Conservation (phyloP, 2,888 invertebrate genomes). For the Zygaena filipendulae region DNA sequence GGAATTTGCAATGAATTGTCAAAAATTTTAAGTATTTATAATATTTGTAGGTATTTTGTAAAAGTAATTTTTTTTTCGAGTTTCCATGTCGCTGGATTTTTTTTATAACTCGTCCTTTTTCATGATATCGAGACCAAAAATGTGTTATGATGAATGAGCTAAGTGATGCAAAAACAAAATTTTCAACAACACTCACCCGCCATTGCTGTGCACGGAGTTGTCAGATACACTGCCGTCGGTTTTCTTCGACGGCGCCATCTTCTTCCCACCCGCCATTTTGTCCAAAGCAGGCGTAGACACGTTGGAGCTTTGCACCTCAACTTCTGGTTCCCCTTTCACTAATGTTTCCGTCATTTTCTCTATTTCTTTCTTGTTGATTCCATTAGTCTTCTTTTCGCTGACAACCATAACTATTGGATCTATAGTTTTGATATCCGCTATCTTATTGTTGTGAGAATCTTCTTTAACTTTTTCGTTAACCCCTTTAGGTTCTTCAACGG, state of each 20-base stretch:
- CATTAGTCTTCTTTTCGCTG: constrained; percentile 43
- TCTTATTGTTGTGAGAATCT: constrained; percentile 22
- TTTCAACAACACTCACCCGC: constrained; percentile 49
- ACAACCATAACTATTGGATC: constrained; percentile 54
- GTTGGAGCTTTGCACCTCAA: constrained; percentile 71
- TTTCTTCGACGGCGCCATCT: constrained; percentile 18
- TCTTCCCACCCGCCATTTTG: constrained; percentile 30
- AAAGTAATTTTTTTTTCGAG: too few relatives aligned
- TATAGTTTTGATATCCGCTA: constrained; percentile 26
- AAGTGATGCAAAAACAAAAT: too few relatives aligned
- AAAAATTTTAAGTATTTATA: too few relatives aligned
- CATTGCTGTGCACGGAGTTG: constrained; percentile 50
- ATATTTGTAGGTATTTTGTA: too few relatives aligned
- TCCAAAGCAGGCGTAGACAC: constrained; percentile 41
- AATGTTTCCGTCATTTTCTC: constrained; percentile 52
- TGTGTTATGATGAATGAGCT: too few relatives aligned
- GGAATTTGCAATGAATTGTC: too few relatives aligned
- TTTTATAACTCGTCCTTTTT: too few relatives aligned
- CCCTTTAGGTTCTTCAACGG: constrained; percentile 47
- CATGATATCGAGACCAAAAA: too few relatives aligned
- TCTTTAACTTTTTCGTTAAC: constrained; percentile 24
- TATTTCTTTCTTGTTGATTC: constrained; percentile 23
- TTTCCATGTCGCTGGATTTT: too few relatives aligned
- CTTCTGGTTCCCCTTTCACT: constrained; percentile 68
- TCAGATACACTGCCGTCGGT: constrained; percentile 41